Base-by-base conservation (phyloP, 2,113 vertebrate species). In the Strix uralensis region DNA sequence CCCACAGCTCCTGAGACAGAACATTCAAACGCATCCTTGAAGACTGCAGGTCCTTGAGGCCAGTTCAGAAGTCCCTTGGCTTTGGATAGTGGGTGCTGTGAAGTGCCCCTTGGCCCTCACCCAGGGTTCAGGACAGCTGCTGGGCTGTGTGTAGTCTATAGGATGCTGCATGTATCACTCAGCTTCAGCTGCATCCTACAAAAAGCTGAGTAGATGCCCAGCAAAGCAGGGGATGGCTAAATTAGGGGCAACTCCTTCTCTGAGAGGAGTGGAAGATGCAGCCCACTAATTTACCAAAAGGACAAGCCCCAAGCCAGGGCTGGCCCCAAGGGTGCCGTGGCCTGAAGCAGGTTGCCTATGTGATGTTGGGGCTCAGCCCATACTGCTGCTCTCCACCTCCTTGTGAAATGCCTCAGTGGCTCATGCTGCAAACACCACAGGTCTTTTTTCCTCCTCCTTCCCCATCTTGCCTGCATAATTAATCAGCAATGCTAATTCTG, bases 331-430 rank as follows among this genome's bases (percentile, higher is more conserved):
- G 19, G 1, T 36, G 13, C 7, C 14, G 19, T 9, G 58, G 14
- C 19, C 30, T 0, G 0, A 20, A 49, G 18, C 40, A 66, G 15
- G 26, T 72, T 78, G 5, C 29, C 7, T 54, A 1, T 23, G 40
- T 10, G 54, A 22, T 44, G 14, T 2, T 63, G 22, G 32, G 20
- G 23, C 29, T 91, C 26, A 83, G 16, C 47, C 32, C 54, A 51
- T 10, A 32, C 63, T 34, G 9, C 57, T 54, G 32, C 30, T 65
- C 18, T 32, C 34, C 34, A 7, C 34, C 18, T 42, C 34, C 27
- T 65, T 81, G 19, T 38, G 73, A 81, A 88, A 81, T 9, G 26
- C 65, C 13, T 2, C 17, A 36, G 38, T 26, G 20, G 49, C 15
- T 82, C 51, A 15, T 10, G 5, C 51, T 65, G 51, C 52, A 59